These are phyloP conservation scores for Camelus bactrianus DNA, from an alignment of 2,113 vertebrate genomes.

Conservation along the genomic window DNA sequence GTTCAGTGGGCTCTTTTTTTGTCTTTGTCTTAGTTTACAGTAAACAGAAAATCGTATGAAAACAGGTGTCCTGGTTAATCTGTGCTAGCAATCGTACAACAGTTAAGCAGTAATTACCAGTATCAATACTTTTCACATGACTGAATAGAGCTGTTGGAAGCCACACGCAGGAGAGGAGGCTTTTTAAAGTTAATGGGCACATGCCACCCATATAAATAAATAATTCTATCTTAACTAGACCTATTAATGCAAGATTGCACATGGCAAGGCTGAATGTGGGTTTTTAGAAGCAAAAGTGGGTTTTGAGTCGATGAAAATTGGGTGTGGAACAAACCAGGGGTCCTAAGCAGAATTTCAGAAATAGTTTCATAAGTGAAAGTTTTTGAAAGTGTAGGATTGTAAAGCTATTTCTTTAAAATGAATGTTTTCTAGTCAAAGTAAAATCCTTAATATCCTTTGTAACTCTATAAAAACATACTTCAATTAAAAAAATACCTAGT, in stretches of 20 bases:
- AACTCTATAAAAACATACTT: background rate
- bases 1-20: background rate
- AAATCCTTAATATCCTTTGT: background rate
- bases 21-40: background rate
- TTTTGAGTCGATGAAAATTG: background rate
- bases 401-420: background rate
- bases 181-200: constrained; percentile 1
- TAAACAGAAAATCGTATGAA: background rate
- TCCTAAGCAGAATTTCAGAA: background rate
- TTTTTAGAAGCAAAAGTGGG: background rate
- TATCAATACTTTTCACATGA: background rate
- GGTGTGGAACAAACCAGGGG: background rate
- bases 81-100: background rate
- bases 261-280: background rate
- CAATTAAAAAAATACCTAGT: background rate
- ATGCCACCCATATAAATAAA: background rate
- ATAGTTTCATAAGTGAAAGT: background rate
- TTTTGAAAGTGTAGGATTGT: background rate
- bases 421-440: background rate
- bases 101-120: background rate
- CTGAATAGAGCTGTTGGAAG: background rate
- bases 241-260: background rate
- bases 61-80: background rate
- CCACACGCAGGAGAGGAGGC: background rate
- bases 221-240: background rate